Evolutionary conservation across 1,140 invertebrate genomes (phyloP).

Genomic region (Drosophila pandora): DNA sequence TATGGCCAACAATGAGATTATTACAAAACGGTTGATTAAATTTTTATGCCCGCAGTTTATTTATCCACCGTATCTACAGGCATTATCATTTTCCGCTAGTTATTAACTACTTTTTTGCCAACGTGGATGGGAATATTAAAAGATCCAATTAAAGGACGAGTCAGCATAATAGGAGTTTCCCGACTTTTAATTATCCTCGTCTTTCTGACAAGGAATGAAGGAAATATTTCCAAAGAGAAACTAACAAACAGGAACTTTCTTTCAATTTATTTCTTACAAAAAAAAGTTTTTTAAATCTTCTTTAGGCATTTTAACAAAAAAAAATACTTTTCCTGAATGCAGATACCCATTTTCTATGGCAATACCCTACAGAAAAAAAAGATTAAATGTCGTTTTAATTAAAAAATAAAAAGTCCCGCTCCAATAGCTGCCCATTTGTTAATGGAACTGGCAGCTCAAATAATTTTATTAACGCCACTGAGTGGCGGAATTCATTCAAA

Average conservation of each 20-base stretch:
- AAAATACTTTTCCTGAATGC: not conserved
- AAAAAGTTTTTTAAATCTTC: not conserved
- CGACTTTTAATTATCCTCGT: conserved; percentile 41
- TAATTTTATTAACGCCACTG: conserved; percentile 33
- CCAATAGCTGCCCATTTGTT: conserved; percentile 28
- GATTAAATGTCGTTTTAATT: conserved; percentile 42
- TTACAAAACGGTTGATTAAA: conserved; percentile 54
- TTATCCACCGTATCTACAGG: conserved; percentile 29
- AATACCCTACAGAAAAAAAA: conserved; percentile 2
- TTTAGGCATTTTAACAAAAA: not conserved
- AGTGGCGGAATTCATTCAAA: conserved; percentile 10
- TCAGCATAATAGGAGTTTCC: conserved; percentile 28
- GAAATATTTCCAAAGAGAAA: conserved; percentile 12
- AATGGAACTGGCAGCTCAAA: conserved; percentile 28
- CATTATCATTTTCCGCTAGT: conserved; percentile 32
- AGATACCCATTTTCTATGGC: not conserved
- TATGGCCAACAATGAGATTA: conserved; percentile 25
- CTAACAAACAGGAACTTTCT: not conserved
- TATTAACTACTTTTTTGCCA: conserved; percentile 24
- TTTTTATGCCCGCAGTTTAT: conserved; percentile 42
- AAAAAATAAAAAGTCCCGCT: conserved; percentile 39
- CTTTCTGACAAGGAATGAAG: not conserved
- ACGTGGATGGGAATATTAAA: conserved; percentile 2
- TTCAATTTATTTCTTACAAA: too few species aligned
- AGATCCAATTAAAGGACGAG: conserved; percentile 22